Base-by-base conservation (phyloP, 2,113 vertebrate genomes). In the Hystrix cristata region DNA sequence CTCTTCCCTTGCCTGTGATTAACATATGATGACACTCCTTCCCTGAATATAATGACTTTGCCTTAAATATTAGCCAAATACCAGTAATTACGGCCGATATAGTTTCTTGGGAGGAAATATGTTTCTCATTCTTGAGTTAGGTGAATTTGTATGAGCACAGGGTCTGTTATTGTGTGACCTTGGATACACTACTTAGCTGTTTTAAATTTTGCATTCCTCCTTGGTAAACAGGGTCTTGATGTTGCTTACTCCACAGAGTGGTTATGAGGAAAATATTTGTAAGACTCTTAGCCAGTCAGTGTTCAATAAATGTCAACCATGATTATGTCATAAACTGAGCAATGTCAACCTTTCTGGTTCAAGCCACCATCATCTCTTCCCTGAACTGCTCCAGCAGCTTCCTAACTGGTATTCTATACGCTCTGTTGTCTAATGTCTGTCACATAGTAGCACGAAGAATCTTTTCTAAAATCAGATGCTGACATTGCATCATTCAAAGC, bases 201-300 rank as follows among this genome's bases (percentile, higher is more conserved):
- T 78, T 87, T 72, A 84, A 88, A 78, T 91, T 90, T 96, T 38
- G 43, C 64, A 97, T 76, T 95, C 48, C 25, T 95, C 18, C 69
- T 91, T 93, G 59, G n/a, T 83, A 95, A 72, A 76, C 43, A 79
- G 14, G 34, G 16, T 25, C 29, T 82, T 62, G 23, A 81, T 90
- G 53, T 71, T 74, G 55, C 21, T 91, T 91, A 59, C 5, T 81
- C 31, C 53, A 83, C 5, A 83, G 65, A 3, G 60, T 72, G 60
- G 23, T 96, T 94, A 79, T 72, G 69, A 91, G 64, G 21, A 94
- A 81, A 96, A 94, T 62, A 43, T 82, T 87, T 95, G 46, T 78
- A 94, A 95, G 82, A 64, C 29, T 19, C 34, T 84, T 85, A 88
- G 64, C 31, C 34, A 93, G 53, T 53, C 67, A 95, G 34, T 84